Conservation (phyloP, 2,888 invertebrate species). For the Drosophila incognita region DNA sequence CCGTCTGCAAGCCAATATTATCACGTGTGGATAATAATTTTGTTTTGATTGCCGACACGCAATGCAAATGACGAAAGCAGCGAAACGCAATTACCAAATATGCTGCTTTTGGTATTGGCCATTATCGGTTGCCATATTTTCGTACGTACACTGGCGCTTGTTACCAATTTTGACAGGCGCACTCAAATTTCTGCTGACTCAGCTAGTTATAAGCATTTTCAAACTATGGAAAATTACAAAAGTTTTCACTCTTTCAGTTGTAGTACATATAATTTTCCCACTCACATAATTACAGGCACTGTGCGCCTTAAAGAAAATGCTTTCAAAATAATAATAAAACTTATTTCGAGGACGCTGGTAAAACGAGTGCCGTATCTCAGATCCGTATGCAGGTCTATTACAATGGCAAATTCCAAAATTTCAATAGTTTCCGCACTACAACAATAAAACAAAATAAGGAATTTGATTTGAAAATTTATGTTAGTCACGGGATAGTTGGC, state of each 20-base stretch:
- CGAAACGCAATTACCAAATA: constrained; percentile 9
- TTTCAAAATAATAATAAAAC: constrained; percentile 36
- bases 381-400: constrained; percentile 7
- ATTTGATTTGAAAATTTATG: constrained; percentile 14
- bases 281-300: constrained; percentile 36
- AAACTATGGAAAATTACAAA: constrained; percentile 49
- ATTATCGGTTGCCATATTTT: constrained; percentile 28
- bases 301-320: constrained; percentile 40
- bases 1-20: background rate
- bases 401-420: constrained; percentile 32
- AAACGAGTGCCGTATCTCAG: constrained; percentile 24
- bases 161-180: constrained; percentile 20
- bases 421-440: constrained; percentile 45
- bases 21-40: constrained; percentile 20
- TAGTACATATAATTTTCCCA: constrained; percentile 46
- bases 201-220: constrained; percentile 41
- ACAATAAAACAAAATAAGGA: background rate
- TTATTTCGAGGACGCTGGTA: constrained; percentile 38
- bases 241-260: constrained; percentile 34
- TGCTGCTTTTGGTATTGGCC: constrained; percentile 18
- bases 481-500: constrained; percentile 8
- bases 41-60: constrained; percentile 47
- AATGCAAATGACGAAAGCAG: constrained; percentile 52
- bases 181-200: constrained; percentile 13
- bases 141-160: constrained; percentile 16